Conservation (phyloP, 2,113 vertebrate species). For the Entosphenus tridentatus region DNA sequence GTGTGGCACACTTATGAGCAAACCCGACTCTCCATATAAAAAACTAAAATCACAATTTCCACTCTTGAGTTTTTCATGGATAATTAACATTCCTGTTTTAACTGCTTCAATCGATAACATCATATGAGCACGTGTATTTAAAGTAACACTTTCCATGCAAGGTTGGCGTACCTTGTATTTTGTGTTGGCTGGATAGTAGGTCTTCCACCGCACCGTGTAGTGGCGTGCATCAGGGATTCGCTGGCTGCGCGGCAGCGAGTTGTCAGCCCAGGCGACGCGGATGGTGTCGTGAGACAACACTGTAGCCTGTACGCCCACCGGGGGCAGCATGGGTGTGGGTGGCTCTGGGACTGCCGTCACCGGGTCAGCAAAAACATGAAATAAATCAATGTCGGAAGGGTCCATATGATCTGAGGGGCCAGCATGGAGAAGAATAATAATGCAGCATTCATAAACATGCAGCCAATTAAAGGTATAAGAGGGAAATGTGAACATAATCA, state of each 20-base stretch:
- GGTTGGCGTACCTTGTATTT: slow-evolving; percentile 59
- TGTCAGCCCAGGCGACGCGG: slow-evolving; percentile 89
- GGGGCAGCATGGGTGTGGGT: slow-evolving; percentile 92
- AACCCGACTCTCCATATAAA: too few species aligned
- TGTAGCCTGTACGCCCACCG: slow-evolving; percentile 90
- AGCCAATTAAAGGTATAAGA: too few species aligned
- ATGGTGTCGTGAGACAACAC: slow-evolving; percentile 87
- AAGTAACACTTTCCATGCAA: too few species aligned
- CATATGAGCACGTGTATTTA: too few species aligned
- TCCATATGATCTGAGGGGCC: slow-evolving; percentile 32
- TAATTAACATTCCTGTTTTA: too few species aligned
- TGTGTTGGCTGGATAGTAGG: slow-evolving; percentile 93
- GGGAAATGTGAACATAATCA: too few species aligned
- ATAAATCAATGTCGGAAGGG: slow-evolving; percentile 91
- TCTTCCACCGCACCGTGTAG: slow-evolving; percentile 95
- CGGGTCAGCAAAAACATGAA: slow-evolving; percentile 88
- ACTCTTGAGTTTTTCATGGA: too few species aligned
- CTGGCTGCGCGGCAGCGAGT: slow-evolving; percentile 90
- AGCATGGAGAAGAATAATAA: too few species aligned
- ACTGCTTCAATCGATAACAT: too few species aligned
- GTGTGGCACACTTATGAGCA: too few species aligned
- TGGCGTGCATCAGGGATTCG: slow-evolving; percentile 84
- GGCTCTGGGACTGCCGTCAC: slow-evolving; percentile 97
- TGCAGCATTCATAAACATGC: too few species aligned
- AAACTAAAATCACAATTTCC: too few species aligned